Evolutionary conservation across 2,888 invertebrate genomes (phyloP), one percentile per base, ranked within the genome.

Genomic region (Vandiemenella viatica): DNA sequence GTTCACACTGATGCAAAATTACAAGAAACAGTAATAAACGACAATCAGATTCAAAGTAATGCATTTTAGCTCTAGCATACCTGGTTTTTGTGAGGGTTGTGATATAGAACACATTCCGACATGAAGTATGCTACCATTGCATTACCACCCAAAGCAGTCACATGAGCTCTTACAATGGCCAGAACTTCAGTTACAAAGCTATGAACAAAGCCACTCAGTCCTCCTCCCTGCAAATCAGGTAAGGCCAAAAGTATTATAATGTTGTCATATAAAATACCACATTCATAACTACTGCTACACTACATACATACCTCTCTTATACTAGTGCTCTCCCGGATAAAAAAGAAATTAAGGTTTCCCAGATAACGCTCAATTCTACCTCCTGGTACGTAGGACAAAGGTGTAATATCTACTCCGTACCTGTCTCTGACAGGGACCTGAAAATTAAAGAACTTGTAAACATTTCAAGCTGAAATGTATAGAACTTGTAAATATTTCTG

Each of bases 61-160:
- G 10, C 26, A 23, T 38, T 8, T 18, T 10, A 2, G 4, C 15
- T 18, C 10, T n/a, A n/a, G n/a, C 64, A 65, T 66, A 91, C 95
- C 79, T 96, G 96, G 70, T 95, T 96, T 68, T 95, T 95, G 64
- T 95, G 92, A 55, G 90, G 85, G 66, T 89, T 93, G 65, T 92
- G 88, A 52, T 88, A 79, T 37, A 97, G 70, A 61, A 91, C 82
- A 57, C 91, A 83, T 67, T 96, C 89, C 8, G 85, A 87, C 76
- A 95, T 80, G 65, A 88, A 90, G 68, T 89, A 95, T 0, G 92
- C 87, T 0, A 93, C 86, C 73, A 97, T 81, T 1, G 93, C 92
- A 67, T 96, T 95, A 4, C 96, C 96, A 20, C 95, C 93, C 23
- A 96, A 68, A 1, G 93, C 88, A 0, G 85, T 80, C 21, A 96